Evolutionary conservation across 2,113 vertebrate genomes (phyloP), one percentile per base, ranked within the genome.

Genomic region (Melierax canorus): DNA sequence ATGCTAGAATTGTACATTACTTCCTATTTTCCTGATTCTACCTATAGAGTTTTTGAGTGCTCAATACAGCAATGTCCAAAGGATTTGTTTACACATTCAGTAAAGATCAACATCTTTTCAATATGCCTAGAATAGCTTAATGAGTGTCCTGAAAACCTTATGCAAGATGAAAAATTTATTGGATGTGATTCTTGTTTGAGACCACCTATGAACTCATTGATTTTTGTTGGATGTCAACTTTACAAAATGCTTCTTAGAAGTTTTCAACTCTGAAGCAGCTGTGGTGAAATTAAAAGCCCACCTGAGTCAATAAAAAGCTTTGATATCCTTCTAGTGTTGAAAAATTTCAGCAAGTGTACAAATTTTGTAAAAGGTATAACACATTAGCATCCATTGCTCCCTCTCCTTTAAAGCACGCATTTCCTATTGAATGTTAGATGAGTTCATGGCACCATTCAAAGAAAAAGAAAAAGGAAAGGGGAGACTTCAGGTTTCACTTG

Each of bases 111-210:
- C 92, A 93, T n/a, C 2, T 86, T 94, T 94, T 86, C 93, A 91
- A 90, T 93, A 83, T 89, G 69, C n/a, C 76, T 67, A 53, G 66
- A 95, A 91, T 48, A 91, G 32, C 56, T 85, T 87, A 97, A 94
- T 92, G 78, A 93, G 27, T 20, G 24, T 72, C 73, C 92, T 82
- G 76, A 90, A 92, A 91, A 78, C 20, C 39, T 36, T 62, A 88
- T 29, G 18, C 24, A 86, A 91, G 62, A 93, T 50, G 66, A 91
- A 97, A 90, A 93, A 95, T 91, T 95, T 86, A 94, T 96, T 92
- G 72, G 23, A 50, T 96, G 53, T 24, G 74, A 79, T 93, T 96
- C 66, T 77, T 79, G 11, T n/a, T 24, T 34, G 39, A 68, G 46
- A 64, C 16, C 46, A 93, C 67, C 41, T 60, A 84, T 74, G 62